These are phyloP conservation scores for Adelphocoris suturalis DNA, from an alignment of 2,888 invertebrate genomes.

Conservation along the genomic window DNA sequence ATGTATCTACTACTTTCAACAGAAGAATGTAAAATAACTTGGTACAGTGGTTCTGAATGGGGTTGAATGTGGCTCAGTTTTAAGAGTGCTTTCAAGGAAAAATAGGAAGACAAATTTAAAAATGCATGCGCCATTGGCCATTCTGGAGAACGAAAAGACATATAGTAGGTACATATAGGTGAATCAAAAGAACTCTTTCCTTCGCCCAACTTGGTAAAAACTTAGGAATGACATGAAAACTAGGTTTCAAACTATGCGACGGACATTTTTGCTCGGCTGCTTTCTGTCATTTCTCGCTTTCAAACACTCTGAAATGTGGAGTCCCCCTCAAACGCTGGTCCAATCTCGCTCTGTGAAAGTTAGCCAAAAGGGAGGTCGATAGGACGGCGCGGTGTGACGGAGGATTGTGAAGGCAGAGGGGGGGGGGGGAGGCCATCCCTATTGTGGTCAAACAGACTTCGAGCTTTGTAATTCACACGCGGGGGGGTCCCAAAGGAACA, in stretches of 20 bases:
- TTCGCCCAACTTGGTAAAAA: too few species aligned
- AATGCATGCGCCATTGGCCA: too few species aligned
- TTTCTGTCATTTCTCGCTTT: not conserved
- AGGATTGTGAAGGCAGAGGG: not conserved
- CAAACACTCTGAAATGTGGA: not conserved
- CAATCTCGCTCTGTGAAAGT: not conserved
- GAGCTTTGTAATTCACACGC: slow-evolving; percentile 28
- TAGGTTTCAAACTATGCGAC: not conserved
- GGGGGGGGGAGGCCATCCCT: not conserved
- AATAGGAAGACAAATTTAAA: too few species aligned
- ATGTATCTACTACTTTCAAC: too few species aligned
- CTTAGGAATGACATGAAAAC: too few species aligned
- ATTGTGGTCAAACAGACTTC: slow-evolving; percentile 37
- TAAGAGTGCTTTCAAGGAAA: too few species aligned
- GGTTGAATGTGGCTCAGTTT: too few species aligned
- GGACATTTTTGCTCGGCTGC: not conserved
- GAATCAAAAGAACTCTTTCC: too few species aligned
- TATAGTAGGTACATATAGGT: too few species aligned
- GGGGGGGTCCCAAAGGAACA: not conserved
- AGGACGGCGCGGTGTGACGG: not conserved
- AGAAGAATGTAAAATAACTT: too few species aligned
- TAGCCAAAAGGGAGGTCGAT: slow-evolving; percentile 2
- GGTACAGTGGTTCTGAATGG: too few species aligned
- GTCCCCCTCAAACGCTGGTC: slow-evolving; percentile 2
- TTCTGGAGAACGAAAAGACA: too few species aligned